Evolutionary conservation across 1,140 invertebrate genomes (phyloP).

Genomic region (Trypoxylus dichotomus): DNA sequence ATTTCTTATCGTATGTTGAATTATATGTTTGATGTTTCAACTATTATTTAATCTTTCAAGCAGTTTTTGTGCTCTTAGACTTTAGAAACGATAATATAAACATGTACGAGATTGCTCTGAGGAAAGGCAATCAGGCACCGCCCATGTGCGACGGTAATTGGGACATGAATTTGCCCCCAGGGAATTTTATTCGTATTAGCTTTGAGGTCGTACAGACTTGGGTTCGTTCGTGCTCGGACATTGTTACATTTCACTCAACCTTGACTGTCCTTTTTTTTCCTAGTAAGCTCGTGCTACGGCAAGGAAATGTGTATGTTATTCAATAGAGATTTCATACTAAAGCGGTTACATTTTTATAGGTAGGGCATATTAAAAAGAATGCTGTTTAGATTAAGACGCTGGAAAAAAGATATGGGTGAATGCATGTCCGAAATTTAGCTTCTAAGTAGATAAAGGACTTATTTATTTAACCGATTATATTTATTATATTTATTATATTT

Average conservation of each 20-base stretch:
- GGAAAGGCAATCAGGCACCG: background rate
- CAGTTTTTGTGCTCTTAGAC: background rate
- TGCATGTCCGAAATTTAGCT: too few species aligned
- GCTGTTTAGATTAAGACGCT: background rate
- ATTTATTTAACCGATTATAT: too few species aligned
- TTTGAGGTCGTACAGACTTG: background rate
- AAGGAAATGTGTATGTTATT: background rate
- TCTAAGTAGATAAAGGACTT: too few species aligned
- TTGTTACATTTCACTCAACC: constrained; percentile 21
- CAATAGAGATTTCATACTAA: too few species aligned
- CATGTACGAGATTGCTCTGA: background rate
- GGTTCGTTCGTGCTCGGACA: background rate
- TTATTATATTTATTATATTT: too few species aligned
- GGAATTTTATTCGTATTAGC: background rate
- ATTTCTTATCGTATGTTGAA: too few species aligned
- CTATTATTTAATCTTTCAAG: too few species aligned
- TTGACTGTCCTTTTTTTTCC: constrained; percentile 26
- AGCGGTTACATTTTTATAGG: background rate
- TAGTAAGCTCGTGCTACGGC: background rate
- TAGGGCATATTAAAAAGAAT: background rate
- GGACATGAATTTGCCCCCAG: constrained; percentile 6
- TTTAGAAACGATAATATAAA: background rate
- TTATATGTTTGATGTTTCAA: too few species aligned
- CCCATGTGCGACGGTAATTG: background rate
- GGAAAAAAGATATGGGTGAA: too few species aligned